Evolutionary conservation across 2,888 invertebrate species (phyloP).

Genomic region (Drosophila kuntzei): DNA sequence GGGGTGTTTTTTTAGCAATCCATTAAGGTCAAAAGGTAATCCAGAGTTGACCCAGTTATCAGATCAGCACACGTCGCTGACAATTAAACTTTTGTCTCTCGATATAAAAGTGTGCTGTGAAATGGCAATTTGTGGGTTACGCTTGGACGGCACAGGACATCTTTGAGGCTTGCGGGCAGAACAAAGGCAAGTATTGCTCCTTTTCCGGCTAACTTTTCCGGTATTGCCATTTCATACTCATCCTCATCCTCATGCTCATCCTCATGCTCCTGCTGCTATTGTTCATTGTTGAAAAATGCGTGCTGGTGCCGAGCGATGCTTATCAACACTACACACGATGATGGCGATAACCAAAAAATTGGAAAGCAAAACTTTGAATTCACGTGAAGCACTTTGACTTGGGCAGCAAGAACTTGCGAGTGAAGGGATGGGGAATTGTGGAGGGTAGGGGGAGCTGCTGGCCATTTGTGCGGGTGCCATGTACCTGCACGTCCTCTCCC

Average conservation of each 20-base stretch:
- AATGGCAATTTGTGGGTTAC: slow-evolving; percentile 41
- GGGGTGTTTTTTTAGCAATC: slow-evolving; percentile 8
- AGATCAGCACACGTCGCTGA: slow-evolving; percentile 34
- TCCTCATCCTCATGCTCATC: too few species aligned
- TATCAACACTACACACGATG: slow-evolving; percentile 58
- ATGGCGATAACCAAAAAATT: slow-evolving; percentile 64
- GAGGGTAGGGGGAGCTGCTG: slow-evolving; percentile 23
- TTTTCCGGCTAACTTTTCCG: slow-evolving; percentile 11
- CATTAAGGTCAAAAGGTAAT: slow-evolving; percentile 18
- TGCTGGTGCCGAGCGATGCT: slow-evolving; percentile 47
- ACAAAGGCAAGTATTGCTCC: slow-evolving; percentile 33
- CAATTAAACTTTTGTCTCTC: slow-evolving; percentile 40
- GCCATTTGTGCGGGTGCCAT: slow-evolving; percentile 70
- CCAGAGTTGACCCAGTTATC: slow-evolving; percentile 25
- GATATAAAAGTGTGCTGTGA: slow-evolving; percentile 20
- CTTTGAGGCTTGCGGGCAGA: slow-evolving; percentile 21
- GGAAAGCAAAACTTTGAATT: slow-evolving; percentile 58
- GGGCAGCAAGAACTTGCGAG: background rate
- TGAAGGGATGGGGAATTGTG: background rate
- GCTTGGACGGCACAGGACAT: slow-evolving; percentile 30
- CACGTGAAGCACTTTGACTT: slow-evolving; percentile 18
- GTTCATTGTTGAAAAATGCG: slow-evolving; percentile 46
- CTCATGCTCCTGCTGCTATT: too few species aligned
- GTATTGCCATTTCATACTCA: background rate
- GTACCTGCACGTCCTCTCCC: slow-evolving; percentile 49